Evolutionary conservation across 2,113 vertebrate species (phyloP), one percentile per base, ranked within the genome.

Genomic region (Stigmatopora argus): DNA sequence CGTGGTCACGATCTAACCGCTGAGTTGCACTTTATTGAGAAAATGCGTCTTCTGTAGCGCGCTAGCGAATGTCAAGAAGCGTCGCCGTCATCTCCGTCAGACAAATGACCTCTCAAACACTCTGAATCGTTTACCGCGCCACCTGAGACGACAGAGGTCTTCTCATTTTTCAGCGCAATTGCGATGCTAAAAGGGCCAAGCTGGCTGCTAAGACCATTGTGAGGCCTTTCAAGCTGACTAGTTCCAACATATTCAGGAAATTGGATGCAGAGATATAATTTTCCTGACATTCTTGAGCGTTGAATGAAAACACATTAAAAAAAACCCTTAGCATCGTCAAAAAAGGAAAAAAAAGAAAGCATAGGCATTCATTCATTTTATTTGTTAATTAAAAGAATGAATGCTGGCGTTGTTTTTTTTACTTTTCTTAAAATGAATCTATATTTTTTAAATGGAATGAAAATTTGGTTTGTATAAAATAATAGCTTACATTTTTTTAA

Each of bases 101-200:
- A 65, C 66, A 69, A 72, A 66, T 57, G 56, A 75, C 73, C 73
- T 80, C 60, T 66, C 31, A 3, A 55, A 5, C 12, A 12, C 31
- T 73, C 60, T 70, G 53, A 77, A 69, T 66, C 65, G 58, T 75
- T 75, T 62, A 53, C 55, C 46, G 71, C 66, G 45, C 41, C 67
- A 80, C 80, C 74, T 78, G 81, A 81, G 66, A 82, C 67, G 52
- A 57, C 76, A 70, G 14, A 56, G 53, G 65, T 41, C 60, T 69
- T 31, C 31, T 35, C 31, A 80, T 81, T 62, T 15, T 21, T 13
- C 21, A 46, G 31, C 57, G 44, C 64, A 62, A 77, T 76, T 71
- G 34, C 5, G 59, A 77, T 68, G 68, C 71, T 67, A 4, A 81
- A 80, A 81, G 66, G 72, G 64, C 71, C 71, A 71, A 51, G 46